phyloP scores from a whole-genome alignment of 2,888 invertebrate species.

The Pristionchus maxplancki region DNA sequence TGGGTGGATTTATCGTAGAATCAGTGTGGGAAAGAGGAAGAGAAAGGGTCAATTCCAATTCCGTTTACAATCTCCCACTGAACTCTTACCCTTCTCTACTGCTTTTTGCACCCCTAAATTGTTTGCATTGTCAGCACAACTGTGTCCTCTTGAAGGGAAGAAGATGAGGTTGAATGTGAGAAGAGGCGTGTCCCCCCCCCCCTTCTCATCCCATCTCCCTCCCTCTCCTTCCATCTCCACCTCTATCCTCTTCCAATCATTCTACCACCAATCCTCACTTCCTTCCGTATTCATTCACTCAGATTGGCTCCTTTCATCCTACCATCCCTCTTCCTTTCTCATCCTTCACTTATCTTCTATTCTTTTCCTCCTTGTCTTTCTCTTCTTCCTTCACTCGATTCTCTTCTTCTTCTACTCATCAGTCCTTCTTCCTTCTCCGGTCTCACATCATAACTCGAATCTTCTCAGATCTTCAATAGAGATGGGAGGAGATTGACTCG shows the following conservation, averaged over 20 bases:
- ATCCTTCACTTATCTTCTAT: conserved; percentile 9
- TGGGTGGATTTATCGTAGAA: conserved; percentile 20
- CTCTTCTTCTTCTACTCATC: background rate
- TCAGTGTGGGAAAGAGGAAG: background rate
- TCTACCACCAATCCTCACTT: conserved; percentile 12
- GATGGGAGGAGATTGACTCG: conserved; percentile 32
- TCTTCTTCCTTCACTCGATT: conserved; percentile 2
- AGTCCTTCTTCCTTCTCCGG: background rate
- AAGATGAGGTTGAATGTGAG: conserved; percentile 38
- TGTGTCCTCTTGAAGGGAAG: conserved; percentile 1
- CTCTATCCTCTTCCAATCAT: conserved; percentile 35
- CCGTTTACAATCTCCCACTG: background rate
- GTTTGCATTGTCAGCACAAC: conserved; percentile 28
- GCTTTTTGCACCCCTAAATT: conserved; percentile 19
- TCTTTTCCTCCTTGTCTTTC: conserved; percentile 8
- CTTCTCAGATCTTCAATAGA: conserved; percentile 14
- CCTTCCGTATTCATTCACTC: conserved; percentile 5
- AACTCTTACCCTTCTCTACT: conserved; percentile 23
- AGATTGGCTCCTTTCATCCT: conserved; percentile 38
- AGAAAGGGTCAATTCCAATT: background rate
- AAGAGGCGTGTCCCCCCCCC: conserved; percentile 31
- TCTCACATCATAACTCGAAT: background rate
- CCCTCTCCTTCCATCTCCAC: conserved; percentile 10
- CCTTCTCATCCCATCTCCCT: conserved; percentile 20
- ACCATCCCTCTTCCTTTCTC: background rate